Evolutionary conservation across 2,888 invertebrate genomes (phyloP).

Genomic region (Petrophora chlorosata): DNA sequence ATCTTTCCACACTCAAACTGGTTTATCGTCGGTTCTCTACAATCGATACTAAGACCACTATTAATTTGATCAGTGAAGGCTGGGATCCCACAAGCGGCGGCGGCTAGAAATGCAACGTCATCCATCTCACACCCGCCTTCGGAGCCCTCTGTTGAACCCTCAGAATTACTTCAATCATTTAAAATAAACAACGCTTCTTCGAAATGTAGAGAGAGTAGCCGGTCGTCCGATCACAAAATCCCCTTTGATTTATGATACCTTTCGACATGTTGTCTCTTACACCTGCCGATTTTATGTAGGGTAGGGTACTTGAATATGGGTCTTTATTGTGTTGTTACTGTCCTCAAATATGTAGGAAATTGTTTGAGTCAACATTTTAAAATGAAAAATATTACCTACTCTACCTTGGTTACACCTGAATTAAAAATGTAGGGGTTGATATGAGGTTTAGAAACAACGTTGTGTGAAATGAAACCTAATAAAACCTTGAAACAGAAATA

Average conservation of each 20-base stretch:
- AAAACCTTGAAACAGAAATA: neutral
- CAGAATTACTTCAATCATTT: constrained; percentile 70
- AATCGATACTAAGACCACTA: constrained; percentile 69
- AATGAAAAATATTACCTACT: too few species aligned
- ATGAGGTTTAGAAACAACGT: neutral
- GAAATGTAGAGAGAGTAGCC: constrained; percentile 62
- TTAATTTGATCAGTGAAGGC: constrained; percentile 69
- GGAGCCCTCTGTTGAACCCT: constrained; percentile 54
- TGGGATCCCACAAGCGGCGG: constrained; percentile 52
- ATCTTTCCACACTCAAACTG: constrained; percentile 68
- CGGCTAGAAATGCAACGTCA: constrained; percentile 69
- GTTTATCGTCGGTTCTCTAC: constrained; percentile 61
- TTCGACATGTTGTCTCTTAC: constrained; percentile 48
- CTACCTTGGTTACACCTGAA: neutral
- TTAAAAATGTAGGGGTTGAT: neutral
- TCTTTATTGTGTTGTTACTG: constrained; percentile 22
- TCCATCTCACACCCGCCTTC: constrained; percentile 62
- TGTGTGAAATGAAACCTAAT: neutral
- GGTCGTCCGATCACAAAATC: constrained; percentile 58
- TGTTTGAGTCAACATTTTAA: too few species aligned
- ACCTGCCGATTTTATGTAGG: constrained; percentile 55
- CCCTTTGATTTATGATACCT: constrained; percentile 67
- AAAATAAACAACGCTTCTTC: constrained; percentile 73
- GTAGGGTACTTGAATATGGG: too few species aligned
- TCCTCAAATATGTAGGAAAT: constrained; percentile 15